Percentiles rank a stretch among this genome's conserved stretches.
phyloP scores from a whole-genome alignment of 2,113 vertebrate genomes.

The Pseudopipra pipra region DNA sequence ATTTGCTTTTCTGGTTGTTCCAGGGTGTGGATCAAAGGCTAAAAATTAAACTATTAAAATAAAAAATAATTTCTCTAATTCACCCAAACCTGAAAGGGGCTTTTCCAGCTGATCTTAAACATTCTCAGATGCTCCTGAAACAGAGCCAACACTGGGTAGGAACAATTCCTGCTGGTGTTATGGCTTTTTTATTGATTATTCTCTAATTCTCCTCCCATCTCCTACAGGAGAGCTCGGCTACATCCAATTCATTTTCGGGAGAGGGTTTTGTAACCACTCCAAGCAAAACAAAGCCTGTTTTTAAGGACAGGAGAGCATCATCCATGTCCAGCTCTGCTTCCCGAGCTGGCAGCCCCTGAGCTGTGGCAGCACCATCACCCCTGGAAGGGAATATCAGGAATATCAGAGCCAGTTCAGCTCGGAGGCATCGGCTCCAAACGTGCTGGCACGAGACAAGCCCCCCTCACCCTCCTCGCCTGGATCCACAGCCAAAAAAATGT shows the following conservation, averaged over 20 bases:
- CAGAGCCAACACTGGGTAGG: neutral
- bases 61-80: neutral
- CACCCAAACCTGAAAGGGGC: neutral
- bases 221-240: accelerated
- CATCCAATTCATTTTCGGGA: accelerated
- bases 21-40: neutral
- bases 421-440: neutral
- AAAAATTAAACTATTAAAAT: neutral
- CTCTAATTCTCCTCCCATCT: neutral
- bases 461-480: accelerated
- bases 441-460: neutral
- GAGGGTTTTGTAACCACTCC: neutral
- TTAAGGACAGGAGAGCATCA: neutral
- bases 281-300: neutral
- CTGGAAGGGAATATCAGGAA: accelerated
- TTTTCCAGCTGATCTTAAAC: neutral
- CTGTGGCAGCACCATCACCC: neutral
- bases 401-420: neutral
- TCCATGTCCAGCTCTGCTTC: neutral
- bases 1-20: neutral
- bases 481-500: neutral
- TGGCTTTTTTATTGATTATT: neutral
- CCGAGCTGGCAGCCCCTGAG: neutral
- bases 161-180: neutral
- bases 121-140: neutral